Evolutionary conservation across 2,113 vertebrate species (phyloP).

Genomic region (Dascyllus trimaculatus): DNA sequence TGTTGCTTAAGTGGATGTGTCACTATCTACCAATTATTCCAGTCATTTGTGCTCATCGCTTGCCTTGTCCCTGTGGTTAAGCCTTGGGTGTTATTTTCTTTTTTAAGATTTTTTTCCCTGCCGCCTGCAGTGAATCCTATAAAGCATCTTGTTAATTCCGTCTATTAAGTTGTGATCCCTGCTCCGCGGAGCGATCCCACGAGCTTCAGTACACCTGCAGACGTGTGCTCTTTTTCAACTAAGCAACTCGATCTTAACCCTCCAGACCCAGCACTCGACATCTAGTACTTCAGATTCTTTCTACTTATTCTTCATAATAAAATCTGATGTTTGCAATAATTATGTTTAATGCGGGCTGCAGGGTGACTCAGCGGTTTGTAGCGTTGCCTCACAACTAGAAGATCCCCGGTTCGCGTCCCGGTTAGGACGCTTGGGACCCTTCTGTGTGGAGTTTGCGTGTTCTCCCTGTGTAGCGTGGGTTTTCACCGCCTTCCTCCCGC

Average conservation of each 20-base stretch:
- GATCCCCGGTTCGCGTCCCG: too few species aligned
- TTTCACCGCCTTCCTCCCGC: too few species aligned
- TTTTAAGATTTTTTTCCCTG: conserved; percentile 26
- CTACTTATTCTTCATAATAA: too few species aligned
- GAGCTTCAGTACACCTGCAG: neutral
- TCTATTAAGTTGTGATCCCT: conserved; percentile 26
- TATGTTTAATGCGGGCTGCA: too few species aligned
- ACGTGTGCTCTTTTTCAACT: neutral
- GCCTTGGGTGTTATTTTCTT: conserved; percentile 61
- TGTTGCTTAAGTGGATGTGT: conserved; percentile 60
- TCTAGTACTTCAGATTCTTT: too few species aligned
- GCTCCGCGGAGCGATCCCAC: conserved; percentile 5
- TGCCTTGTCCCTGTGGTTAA: conserved; percentile 49
- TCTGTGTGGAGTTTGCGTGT: too few species aligned
- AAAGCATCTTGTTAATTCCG: conserved; percentile 53
- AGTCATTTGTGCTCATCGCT: conserved; percentile 67
- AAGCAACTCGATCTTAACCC: neutral
- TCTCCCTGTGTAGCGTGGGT: too few species aligned
- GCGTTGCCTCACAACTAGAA: too few species aligned
- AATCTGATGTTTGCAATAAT: too few species aligned
- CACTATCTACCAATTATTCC: conserved; percentile 73
- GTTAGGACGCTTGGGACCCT: too few species aligned
- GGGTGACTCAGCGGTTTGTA: too few species aligned
- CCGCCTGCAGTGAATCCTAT: conserved; percentile 32
- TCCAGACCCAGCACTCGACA: too few species aligned